Conservation (phyloP, 2,888 invertebrate species). For the Eledone cirrhosa region DNA sequence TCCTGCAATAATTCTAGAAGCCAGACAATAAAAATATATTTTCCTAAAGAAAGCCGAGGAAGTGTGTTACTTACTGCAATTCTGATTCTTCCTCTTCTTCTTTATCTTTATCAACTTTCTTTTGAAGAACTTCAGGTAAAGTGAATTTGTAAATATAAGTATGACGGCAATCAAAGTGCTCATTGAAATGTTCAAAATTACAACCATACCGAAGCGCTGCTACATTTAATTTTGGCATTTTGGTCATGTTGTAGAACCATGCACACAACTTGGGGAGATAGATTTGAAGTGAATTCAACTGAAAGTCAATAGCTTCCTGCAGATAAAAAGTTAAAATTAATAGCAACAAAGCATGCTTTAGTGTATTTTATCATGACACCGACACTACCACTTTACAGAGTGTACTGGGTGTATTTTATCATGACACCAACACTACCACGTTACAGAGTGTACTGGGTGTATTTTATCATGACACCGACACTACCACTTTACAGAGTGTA, state of each 20-base stretch:
- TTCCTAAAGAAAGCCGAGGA: no score
- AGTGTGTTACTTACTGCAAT: constrained; percentile 4
- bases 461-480: no score
- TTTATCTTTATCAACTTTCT: background rate
- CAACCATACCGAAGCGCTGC: constrained; percentile 8
- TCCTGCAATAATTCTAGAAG: no score
- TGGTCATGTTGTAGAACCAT: constrained; percentile 17
- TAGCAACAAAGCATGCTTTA: no score
- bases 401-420: no score
- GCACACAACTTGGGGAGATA: constrained; percentile 6
- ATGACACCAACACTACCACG: no score
- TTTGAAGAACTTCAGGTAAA: background rate
- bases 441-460: no score
- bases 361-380: no score
- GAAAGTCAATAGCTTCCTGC: constrained; percentile 25
- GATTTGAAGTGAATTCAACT: background rate
- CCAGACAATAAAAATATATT: no score
- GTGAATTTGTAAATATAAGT: background rate
- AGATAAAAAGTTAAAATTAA: background rate
- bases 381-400: no score
- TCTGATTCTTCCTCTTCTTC: background rate
- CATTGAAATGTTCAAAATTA: background rate
- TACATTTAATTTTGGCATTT: background rate
- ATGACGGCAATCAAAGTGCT: background rate
- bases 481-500: no score